Percentiles rank a stretch among this genome's conserved stretches.
phyloP scores from a whole-genome alignment of 2,797 vertebrate species.

The Ptychadena robeensis region DNA sequence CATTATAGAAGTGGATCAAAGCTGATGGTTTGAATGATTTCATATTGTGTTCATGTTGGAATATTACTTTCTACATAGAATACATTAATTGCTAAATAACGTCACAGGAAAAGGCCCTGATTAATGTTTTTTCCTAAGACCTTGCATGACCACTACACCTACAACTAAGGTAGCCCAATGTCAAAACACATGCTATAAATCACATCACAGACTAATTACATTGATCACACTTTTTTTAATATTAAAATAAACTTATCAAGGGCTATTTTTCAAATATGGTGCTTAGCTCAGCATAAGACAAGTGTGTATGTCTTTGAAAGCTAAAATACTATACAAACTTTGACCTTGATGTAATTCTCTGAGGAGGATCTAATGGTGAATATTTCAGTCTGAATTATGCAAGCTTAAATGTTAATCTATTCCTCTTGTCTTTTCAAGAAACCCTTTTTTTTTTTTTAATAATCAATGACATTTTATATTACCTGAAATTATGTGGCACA shows the following conservation, averaged over 20 bases:
- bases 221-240: conserved; percentile 44
- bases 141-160: conserved; percentile 39
- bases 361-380: conserved; percentile 53
- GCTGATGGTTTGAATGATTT: background rate
- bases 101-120: background rate
- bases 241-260: conserved; percentile 46
- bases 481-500: conserved; percentile 27
- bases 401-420: conserved; percentile 60
- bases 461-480: conserved; percentile 55
- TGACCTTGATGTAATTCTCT: conserved; percentile 59
- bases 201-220: conserved; percentile 39
- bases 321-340: conserved; percentile 57
- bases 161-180: conserved; percentile 40
- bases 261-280: conserved; percentile 40
- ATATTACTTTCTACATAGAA: background rate
- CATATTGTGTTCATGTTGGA: background rate
- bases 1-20: background rate
- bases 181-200: conserved; percentile 44
- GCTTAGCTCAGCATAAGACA: conserved; percentile 50
- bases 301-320: conserved; percentile 48
- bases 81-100: background rate
- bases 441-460: conserved; percentile 49
- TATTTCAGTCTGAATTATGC: conserved; percentile 59
- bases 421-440: conserved; percentile 53
- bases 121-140: conserved; percentile 21